Percentiles rank a stretch among this genome's conserved stretches.
Evolutionary conservation across 2,797 vertebrate genomes (phyloP).

Genomic region (Karalla daura): DNA sequence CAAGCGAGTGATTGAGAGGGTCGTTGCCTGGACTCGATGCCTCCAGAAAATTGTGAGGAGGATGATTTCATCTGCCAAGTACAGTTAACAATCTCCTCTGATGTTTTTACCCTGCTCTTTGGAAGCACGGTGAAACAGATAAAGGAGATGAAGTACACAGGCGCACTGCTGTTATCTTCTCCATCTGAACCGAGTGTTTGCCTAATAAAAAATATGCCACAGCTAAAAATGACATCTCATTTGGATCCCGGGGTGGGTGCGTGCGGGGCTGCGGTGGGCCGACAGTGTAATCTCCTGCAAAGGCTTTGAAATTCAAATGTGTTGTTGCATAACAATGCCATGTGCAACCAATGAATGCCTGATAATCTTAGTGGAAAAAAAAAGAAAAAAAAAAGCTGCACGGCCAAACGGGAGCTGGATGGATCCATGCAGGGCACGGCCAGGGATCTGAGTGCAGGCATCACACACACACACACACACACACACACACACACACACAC

Average conservation of each 20-base stretch:
- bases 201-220: constrained; percentile 27
- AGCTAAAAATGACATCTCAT: constrained; percentile 42
- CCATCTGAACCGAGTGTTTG: constrained; percentile 4
- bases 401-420: constrained; percentile 60
- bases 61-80: neutral
- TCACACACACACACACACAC: constrained; percentile 15
- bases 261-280: constrained; percentile 31
- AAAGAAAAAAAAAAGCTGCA: too few relatives aligned
- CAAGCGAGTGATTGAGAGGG: neutral
- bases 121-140: neutral
- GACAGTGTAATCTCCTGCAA: constrained; percentile 60
- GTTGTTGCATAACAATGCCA: constrained; percentile 76
- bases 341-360: constrained; percentile 68
- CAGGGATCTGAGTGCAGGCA: constrained; percentile 46
- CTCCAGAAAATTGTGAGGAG: neutral
- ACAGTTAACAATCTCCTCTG: neutral
- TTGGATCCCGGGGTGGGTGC: constrained; percentile 24
- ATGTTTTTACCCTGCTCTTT: too few relatives aligned
- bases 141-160: neutral
- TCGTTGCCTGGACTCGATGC: neutral
- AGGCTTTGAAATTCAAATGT: constrained; percentile 79
- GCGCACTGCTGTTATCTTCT: neutral
- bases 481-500: constrained; percentile 7
- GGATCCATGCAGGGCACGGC: constrained; percentile 62
- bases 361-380: constrained; percentile 74